These are phyloP conservation scores for Subanguina moxae DNA, from an alignment of 1,140 invertebrate species.

Conservation along the genomic window DNA sequence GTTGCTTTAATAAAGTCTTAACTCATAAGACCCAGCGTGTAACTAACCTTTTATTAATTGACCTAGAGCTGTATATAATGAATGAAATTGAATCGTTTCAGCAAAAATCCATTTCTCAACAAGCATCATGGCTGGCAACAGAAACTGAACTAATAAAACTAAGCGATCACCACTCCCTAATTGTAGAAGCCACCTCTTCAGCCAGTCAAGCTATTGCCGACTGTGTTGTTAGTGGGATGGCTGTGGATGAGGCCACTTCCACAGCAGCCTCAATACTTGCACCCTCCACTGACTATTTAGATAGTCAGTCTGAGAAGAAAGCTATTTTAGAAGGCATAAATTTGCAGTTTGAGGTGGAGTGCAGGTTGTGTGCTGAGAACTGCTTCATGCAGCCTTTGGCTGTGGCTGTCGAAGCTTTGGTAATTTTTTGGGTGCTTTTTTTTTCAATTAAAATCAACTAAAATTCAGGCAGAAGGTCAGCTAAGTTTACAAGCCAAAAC, in stretches of 20 bases:
- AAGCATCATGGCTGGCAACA: too few species aligned
- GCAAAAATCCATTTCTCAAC: too few species aligned
- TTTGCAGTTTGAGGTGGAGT: constrained; percentile 1
- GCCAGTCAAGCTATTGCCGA: neutral
- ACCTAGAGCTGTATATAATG: too few species aligned
- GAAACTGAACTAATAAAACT: too few species aligned
- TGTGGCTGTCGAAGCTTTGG: neutral
- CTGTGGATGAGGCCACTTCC: neutral
- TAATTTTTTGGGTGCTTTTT: neutral
- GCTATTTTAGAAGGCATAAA: neutral
- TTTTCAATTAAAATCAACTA: too few species aligned
- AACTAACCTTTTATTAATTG: too few species aligned
- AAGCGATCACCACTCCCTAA: too few species aligned
- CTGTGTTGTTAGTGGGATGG: neutral
- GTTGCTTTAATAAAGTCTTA: too few species aligned
- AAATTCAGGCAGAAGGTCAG: constrained; percentile 1
- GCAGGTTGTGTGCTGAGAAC: constrained; percentile 1
- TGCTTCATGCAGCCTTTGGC: constrained; percentile 2
- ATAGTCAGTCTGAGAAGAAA: neutral
- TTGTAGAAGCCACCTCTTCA: too few species aligned
- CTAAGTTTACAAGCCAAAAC: constrained; percentile 2
- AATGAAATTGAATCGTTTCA: too few species aligned
- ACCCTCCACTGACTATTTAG: neutral
- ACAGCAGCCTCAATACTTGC: neutral
- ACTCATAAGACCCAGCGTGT: too few species aligned